These are phyloP conservation scores for Diaperis boleti DNA, from an alignment of 2,888 invertebrate genomes.

Conservation along the genomic window DNA sequence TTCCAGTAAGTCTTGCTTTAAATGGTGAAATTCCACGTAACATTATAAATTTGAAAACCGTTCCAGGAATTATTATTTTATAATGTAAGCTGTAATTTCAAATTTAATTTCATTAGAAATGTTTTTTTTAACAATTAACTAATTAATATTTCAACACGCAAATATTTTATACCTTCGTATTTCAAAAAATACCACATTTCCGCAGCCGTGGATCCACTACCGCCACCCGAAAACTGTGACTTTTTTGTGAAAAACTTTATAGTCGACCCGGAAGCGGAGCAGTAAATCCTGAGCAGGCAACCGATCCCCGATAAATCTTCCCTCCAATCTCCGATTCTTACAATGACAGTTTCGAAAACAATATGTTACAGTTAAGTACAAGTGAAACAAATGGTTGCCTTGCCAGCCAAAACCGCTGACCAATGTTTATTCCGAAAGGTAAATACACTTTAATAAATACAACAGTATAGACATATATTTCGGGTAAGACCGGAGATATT, in stretches of 20 bases:
- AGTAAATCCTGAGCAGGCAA: slow-evolving; percentile 30
- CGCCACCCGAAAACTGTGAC: too few relatives aligned
- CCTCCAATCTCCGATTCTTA: slow-evolving; percentile 44
- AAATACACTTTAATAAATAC: slow-evolving; percentile 47
- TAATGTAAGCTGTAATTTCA: too few relatives aligned
- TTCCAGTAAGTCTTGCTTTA: too few relatives aligned
- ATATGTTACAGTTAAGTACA: slow-evolving; percentile 55
- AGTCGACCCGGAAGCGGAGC: slow-evolving; percentile 20
- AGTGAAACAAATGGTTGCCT: slow-evolving; percentile 53
- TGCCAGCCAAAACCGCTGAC: slow-evolving; percentile 47
- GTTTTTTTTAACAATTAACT: too few relatives aligned
- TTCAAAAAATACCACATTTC: too few relatives aligned
- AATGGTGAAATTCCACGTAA: too few relatives aligned
- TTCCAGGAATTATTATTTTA: too few relatives aligned
- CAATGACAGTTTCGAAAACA: slow-evolving; percentile 53
- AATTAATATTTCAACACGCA: too few relatives aligned
- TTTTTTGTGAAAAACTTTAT: slow-evolving; percentile 21
- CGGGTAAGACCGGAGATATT: slow-evolving; percentile 34
- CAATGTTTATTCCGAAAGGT: slow-evolving; percentile 48
- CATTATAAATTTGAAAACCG: too few relatives aligned
- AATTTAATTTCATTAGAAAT: too few relatives aligned
- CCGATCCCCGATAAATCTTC: slow-evolving; percentile 39
- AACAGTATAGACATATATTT: slow-evolving; percentile 42
- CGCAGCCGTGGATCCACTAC: too few relatives aligned
- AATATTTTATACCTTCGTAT: too few relatives aligned